A percentile compares a stretch with the other conserved stretches of the same genome.
phyloP scores from a whole-genome alignment of 2,113 vertebrate species.

The Apus apus region DNA sequence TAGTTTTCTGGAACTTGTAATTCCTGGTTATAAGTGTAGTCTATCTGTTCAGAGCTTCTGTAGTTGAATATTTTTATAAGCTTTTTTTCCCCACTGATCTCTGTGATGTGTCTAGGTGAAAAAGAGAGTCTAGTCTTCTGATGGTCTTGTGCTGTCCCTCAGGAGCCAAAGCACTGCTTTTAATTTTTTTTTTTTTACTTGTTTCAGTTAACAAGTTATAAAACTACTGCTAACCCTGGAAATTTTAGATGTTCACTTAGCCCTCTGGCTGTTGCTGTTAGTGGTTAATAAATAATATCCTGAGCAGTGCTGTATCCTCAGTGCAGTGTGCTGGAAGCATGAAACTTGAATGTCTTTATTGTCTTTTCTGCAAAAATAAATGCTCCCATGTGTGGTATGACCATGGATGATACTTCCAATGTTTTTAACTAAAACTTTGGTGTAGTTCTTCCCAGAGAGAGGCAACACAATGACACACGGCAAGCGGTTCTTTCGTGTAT shows the following conservation, averaged over 20 bases:
- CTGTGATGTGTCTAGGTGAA: neutral
- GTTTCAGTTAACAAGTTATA: neutral
- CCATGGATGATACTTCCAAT: neutral
- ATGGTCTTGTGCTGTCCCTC: neutral
- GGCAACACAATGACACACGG: neutral
- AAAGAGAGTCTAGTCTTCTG: neutral
- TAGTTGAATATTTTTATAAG: neutral
- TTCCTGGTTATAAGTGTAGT: neutral
- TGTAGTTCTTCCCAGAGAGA: neutral
- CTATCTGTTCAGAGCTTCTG: neutral
- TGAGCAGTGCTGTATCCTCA: neutral
- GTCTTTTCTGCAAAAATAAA: neutral
- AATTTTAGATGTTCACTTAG: neutral
- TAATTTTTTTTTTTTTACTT: too few species aligned
- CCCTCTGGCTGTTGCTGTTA: neutral
- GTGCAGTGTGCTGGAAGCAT: neutral
- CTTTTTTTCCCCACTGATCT: neutral
- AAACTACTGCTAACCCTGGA: neutral
- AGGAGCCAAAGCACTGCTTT: neutral
- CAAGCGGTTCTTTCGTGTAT: neutral
- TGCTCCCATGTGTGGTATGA: neutral
- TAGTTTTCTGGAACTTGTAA: neutral
- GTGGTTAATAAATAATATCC: neutral
- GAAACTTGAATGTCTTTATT: neutral
- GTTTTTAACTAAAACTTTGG: neutral